Evolutionary conservation across 1,140 invertebrate species (phyloP).

Genomic region (Pogonomyrmex barbatus): DNA sequence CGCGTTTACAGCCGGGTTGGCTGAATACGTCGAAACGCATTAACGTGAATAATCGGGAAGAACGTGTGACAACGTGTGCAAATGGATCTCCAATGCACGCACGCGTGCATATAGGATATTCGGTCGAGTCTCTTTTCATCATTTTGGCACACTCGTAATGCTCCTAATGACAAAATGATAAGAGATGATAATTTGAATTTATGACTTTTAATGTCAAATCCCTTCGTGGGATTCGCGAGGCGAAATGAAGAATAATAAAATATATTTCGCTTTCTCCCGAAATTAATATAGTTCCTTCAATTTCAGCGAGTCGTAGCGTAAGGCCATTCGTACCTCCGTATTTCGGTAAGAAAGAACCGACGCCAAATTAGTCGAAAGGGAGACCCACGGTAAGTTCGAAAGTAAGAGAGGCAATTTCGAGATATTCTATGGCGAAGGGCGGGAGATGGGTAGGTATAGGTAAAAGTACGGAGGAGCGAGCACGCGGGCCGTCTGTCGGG

Average conservation of each 20-base stretch:
- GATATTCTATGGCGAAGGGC: not conserved
- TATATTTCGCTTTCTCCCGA: not conserved
- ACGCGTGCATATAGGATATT: not conserved
- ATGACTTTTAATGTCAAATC: not conserved
- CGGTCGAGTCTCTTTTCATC: not conserved
- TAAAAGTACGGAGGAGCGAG: slow-evolving; percentile 29
- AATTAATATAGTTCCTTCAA: not conserved
- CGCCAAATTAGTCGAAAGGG: slow-evolving; percentile 5
- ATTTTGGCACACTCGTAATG: not conserved
- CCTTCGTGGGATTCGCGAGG: not conserved
- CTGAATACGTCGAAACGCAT: slow-evolving; percentile 34
- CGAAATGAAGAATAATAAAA: slow-evolving; percentile 5
- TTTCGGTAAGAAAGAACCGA: not conserved
- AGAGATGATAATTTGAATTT: not conserved
- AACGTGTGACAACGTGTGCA: slow-evolving; percentile 24
- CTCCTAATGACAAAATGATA: not conserved
- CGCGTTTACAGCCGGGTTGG: slow-evolving; percentile 42
- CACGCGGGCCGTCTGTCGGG: slow-evolving; percentile 23
- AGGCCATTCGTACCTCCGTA: not conserved
- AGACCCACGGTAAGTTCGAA: not conserved
- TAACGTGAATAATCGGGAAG: slow-evolving; percentile 45
- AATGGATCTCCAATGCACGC: not conserved
- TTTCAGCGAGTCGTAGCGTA: not conserved
- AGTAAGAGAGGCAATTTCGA: slow-evolving; percentile 28
- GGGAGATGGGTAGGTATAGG: not conserved